These are phyloP conservation scores for Macrostomum lignano DNA, from an alignment of 1,140 invertebrate genomes.

Conservation along the genomic window DNA sequence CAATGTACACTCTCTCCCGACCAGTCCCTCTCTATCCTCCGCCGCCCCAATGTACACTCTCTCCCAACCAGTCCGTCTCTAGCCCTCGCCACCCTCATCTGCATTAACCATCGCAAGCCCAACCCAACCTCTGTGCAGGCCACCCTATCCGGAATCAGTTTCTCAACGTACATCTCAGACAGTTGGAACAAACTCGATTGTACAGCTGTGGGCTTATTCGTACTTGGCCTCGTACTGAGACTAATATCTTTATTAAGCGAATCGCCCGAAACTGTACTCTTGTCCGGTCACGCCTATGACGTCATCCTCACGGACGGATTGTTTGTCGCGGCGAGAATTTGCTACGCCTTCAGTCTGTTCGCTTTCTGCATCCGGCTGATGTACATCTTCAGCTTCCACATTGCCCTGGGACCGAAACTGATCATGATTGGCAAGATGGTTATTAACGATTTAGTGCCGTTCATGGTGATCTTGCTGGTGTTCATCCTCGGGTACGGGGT, in stretches of 20 bases:
- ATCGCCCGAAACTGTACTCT: neutral
- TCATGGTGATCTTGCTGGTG: conserved; percentile 29
- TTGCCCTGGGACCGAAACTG: conserved; percentile 28
- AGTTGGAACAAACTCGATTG: conserved; percentile 24
- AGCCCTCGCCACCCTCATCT: too few relatives aligned
- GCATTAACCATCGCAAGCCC: too few relatives aligned
- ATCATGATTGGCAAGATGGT: conserved; percentile 31
- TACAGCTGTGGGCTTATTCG: conserved; percentile 17
- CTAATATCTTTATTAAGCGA: conserved; percentile 12
- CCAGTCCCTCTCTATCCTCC: too few relatives aligned
- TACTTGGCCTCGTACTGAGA: conserved; percentile 15
- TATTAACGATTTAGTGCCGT: conserved; percentile 22
- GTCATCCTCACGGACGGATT: conserved; percentile 3
- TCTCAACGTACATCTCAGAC: conserved; percentile 16
- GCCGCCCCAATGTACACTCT: too few relatives aligned
- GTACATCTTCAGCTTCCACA: conserved; percentile 25
- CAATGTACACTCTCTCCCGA: too few relatives aligned
- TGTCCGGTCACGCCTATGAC: neutral
- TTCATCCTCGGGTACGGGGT: conserved; percentile 29
- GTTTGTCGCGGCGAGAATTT: conserved; percentile 3
- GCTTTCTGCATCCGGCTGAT: conserved; percentile 17
- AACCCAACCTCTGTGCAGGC: too few relatives aligned
- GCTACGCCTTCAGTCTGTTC: conserved; percentile 19
- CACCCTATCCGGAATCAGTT: conserved; percentile 5
- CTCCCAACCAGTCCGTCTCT: too few relatives aligned